Conservation (phyloP, 2,888 invertebrate genomes). For the Rutpela maculata region DNA sequence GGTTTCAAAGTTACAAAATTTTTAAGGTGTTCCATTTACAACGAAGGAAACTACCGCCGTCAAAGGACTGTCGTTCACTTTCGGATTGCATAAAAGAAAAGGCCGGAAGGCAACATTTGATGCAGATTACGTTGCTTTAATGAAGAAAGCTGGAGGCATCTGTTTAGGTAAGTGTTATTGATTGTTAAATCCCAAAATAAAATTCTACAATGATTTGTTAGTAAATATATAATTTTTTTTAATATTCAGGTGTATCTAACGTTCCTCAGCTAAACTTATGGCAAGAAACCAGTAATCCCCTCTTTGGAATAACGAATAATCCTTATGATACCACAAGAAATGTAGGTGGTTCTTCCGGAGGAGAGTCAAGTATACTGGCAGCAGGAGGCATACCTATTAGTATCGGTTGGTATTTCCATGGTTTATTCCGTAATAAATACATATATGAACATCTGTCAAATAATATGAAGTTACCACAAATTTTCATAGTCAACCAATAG, state of each 20-base stretch:
- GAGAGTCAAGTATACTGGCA: constrained; percentile 86
- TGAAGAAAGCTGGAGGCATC: constrained; percentile 90
- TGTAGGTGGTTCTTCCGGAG: constrained; percentile 95
- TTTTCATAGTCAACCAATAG: no score
- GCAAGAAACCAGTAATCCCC: constrained; percentile 90
- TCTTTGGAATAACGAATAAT: constrained; percentile 93
- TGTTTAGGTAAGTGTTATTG: constrained; percentile 79
- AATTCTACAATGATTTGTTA: not conserved
- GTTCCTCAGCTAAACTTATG: constrained; percentile 96
- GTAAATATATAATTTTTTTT: constrained; percentile 26
- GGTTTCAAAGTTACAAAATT: not conserved
- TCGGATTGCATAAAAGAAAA: constrained; percentile 81
- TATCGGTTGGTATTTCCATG: constrained; percentile 77
- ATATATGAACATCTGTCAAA: no score
- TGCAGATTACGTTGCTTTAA: constrained; percentile 84
- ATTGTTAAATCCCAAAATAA: not conserved
- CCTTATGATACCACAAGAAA: constrained; percentile 91
- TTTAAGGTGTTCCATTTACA: constrained; percentile 90
- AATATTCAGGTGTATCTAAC: constrained; percentile 80
- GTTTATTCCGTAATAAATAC: not conserved
- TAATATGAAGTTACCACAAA: no score
- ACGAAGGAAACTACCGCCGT: constrained; percentile 92
- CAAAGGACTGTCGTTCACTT: constrained; percentile 82
- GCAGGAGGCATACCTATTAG: constrained; percentile 89
- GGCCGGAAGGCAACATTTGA: constrained; percentile 81